Conservation (phyloP, 2,888 invertebrate species). For the Stictocephala bisonia region DNA sequence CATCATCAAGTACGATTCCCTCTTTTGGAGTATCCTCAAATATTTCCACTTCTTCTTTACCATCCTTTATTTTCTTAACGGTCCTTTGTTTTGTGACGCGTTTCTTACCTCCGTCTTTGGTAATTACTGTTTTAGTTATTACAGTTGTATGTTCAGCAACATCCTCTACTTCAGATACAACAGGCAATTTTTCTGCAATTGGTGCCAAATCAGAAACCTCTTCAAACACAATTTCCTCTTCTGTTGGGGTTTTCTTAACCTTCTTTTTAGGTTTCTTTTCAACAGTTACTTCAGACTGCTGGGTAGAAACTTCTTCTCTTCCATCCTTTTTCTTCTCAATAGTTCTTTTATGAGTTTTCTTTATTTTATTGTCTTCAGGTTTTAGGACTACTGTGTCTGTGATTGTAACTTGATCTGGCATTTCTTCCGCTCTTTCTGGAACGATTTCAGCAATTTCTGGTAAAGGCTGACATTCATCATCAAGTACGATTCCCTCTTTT, state of each 20-base stretch:
- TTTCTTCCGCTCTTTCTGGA: conserved; percentile 31
- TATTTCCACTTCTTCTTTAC: conserved; percentile 48
- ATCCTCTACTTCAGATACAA: conserved; percentile 39
- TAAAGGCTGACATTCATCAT: conserved; percentile 16
- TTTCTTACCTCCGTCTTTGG: conserved; percentile 20
- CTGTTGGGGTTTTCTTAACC: background rate
- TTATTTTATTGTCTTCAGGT: conserved; percentile 29
- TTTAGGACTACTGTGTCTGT: conserved; percentile 60
- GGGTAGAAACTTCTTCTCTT: conserved; percentile 47
- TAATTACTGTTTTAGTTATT: conserved; percentile 5
- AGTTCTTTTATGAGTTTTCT: conserved; percentile 63
- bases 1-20: conserved; percentile 33
- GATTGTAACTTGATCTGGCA: conserved; percentile 63
- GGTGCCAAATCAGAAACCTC: conserved; percentile 61
- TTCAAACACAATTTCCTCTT: conserved; percentile 59
- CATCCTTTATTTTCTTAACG: conserved; percentile 49
- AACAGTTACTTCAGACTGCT: conserved; percentile 5
- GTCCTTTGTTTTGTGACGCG: conserved; percentile 38
- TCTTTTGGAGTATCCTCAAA: conserved; percentile 46
- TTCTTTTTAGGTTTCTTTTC: conserved; percentile 12
- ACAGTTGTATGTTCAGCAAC: conserved; percentile 36
- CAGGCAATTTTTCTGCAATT: conserved; percentile 20
- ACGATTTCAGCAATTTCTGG: conserved; percentile 33
- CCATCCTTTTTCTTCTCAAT: conserved; percentile 59
- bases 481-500: conserved; percentile 20